Evolutionary conservation across 2,888 invertebrate genomes (phyloP).

Genomic region (Chloromyia formosa): DNA sequence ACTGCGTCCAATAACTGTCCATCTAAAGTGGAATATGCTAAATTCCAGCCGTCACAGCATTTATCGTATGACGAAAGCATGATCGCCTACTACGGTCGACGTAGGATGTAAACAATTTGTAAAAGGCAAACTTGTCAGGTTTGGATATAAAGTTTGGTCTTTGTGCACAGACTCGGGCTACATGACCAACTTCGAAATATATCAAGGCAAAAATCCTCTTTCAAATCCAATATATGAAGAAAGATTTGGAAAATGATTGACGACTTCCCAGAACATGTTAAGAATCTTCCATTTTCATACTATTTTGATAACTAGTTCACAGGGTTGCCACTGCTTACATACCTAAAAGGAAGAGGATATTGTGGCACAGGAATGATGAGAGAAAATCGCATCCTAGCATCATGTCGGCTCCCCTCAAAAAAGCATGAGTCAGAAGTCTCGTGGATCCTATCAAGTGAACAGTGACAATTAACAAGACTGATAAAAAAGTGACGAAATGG

Average conservation of each 20-base stretch:
- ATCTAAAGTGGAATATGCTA: too few relatives aligned
- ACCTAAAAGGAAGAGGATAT: constrained; percentile 45
- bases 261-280: not conserved
- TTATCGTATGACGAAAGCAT: too few relatives aligned
- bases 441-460: too few relatives aligned
- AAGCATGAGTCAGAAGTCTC: constrained; percentile 42
- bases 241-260: constrained; percentile 52
- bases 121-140: too few relatives aligned
- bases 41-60: too few relatives aligned
- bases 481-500: constrained; percentile 52
- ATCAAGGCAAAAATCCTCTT: too few relatives aligned
- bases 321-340: constrained; percentile 47
- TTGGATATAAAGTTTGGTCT: too few relatives aligned
- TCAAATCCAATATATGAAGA: constrained; percentile 52
- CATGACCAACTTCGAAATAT: too few relatives aligned
- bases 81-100: too few relatives aligned
- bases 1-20: too few relatives aligned
- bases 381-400: not conserved
- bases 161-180: too few relatives aligned
- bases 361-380: constrained; percentile 34
- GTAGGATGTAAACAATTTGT: too few relatives aligned
- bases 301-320: constrained; percentile 54
- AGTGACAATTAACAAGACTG: constrained; percentile 2
- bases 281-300: constrained; percentile 49
- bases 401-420: constrained; percentile 16